Evolutionary conservation across 2,888 invertebrate species (phyloP).

Genomic region (Conistra vaccinii): DNA sequence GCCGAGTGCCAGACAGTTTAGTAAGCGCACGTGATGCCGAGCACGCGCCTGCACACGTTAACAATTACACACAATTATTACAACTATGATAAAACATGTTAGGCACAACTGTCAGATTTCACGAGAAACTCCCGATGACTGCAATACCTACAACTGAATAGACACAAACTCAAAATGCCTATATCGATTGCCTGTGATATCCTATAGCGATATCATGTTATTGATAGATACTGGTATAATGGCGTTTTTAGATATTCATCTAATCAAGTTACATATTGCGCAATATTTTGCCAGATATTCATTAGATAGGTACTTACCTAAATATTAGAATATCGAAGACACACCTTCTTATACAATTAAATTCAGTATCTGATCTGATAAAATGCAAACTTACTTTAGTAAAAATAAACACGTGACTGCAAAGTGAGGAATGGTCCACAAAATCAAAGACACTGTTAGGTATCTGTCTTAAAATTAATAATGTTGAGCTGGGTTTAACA

Average conservation of each 20-base stretch:
- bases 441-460: not conserved
- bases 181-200: not conserved
- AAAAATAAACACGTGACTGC: slow-evolving; percentile 8
- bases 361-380: slow-evolving; percentile 33
- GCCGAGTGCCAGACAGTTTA: slow-evolving; percentile 44
- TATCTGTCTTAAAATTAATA: no score
- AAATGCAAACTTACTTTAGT: slow-evolving; percentile 1
- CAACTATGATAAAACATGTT: slow-evolving; percentile 40
- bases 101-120: slow-evolving; percentile 26
- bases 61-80: slow-evolving; percentile 44
- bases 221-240: slow-evolving; percentile 15
- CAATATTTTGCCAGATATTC: slow-evolving; percentile 21
- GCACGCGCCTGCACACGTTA: slow-evolving; percentile 73
- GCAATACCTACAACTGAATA: slow-evolving; percentile 6
- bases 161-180: not conserved
- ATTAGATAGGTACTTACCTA: not conserved
- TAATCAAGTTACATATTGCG: slow-evolving; percentile 44
- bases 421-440: not conserved
- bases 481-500: not conserved
- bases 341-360: slow-evolving; percentile 23
- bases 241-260: slow-evolving; percentile 35
- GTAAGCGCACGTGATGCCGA: slow-evolving; percentile 80
- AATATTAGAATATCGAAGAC: not conserved
- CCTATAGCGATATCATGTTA: not conserved
- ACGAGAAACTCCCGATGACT: slow-evolving; percentile 32